phyloP scores from a whole-genome alignment of 2,113 vertebrate genomes.

The Podarcis muralis region DNA sequence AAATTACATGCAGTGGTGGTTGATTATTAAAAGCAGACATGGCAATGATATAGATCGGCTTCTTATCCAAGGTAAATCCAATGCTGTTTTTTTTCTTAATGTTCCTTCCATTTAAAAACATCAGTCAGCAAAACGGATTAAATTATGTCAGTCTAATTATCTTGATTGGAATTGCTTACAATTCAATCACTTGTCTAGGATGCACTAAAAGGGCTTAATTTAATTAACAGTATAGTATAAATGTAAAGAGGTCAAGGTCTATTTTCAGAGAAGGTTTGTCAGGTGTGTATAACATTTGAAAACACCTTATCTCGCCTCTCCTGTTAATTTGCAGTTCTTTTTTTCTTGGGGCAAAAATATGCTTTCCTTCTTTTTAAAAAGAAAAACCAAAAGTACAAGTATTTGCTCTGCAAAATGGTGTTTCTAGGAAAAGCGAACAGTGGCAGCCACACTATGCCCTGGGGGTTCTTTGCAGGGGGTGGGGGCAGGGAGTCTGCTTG shows the following conservation, averaged over 20 bases:
- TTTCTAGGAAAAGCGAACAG: too few species aligned
- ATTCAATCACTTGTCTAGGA: slow-evolving; percentile 19
- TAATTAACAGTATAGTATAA: slow-evolving; percentile 6
- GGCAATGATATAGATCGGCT: background rate
- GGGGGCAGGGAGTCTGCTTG: too few species aligned
- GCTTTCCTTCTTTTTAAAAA: background rate
- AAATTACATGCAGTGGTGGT: background rate
- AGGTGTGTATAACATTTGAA: slow-evolving; percentile 20
- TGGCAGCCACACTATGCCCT: too few species aligned
- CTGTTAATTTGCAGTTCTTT: background rate
- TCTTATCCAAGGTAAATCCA: slow-evolving; percentile 5
- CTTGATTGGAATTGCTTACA: slow-evolving; percentile 30
- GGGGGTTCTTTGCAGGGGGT: too few species aligned
- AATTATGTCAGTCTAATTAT: slow-evolving; percentile 25
- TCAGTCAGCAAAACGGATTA: slow-evolving; percentile 15
- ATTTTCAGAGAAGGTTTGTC: background rate
- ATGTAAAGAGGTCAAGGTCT: background rate
- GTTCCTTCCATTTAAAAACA: slow-evolving; percentile 32
- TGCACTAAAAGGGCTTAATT: background rate
- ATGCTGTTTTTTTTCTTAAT: background rate
- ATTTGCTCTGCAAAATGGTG: background rate
- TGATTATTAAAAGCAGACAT: background rate
- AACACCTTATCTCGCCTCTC: background rate
- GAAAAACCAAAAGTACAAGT: background rate
- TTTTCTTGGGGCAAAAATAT: background rate